Percentiles rank a stretch among this genome's conserved stretches.
phyloP scores from a whole-genome alignment of 2,888 invertebrate genomes.

The Bombyx huttoni region DNA sequence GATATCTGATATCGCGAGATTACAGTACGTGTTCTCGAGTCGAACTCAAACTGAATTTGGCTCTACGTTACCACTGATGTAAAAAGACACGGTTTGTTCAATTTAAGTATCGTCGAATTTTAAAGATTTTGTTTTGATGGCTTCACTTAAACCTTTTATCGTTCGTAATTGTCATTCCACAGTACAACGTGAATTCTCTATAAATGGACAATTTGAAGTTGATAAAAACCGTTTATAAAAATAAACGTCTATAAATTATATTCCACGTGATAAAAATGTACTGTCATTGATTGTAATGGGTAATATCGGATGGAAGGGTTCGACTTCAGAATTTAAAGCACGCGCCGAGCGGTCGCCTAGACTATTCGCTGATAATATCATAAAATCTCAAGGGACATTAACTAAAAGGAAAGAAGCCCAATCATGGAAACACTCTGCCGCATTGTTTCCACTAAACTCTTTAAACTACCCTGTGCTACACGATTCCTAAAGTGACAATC shows the following conservation, averaged over 20 bases:
- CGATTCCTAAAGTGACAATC: not conserved
- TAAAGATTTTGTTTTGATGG: not conserved
- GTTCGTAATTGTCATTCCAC: not conserved
- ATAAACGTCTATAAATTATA: conserved; percentile 50
- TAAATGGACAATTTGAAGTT: conserved; percentile 31
- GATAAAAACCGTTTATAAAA: conserved; percentile 58
- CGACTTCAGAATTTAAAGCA: conserved; percentile 53
- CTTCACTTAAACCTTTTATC: conserved; percentile 5
- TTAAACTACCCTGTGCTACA: conserved; percentile 2
- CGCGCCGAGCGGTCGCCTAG: conserved; percentile 55
- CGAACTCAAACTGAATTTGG: not conserved
- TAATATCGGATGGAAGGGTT: conserved; percentile 41
- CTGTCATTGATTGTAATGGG: conserved; percentile 65
- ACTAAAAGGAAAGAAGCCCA: conserved; percentile 9
- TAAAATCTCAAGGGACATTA: conserved; percentile 46
- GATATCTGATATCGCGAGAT: conserved; percentile 16
- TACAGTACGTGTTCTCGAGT: not conserved
- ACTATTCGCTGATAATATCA: conserved; percentile 49
- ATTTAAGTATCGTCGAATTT: too few species aligned
- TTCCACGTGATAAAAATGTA: conserved; percentile 46
- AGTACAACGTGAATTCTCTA: not conserved
- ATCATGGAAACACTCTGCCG: not conserved
- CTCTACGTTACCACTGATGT: not conserved
- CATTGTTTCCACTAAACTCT: not conserved
- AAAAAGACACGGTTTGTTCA: not conserved